A percentile compares a stretch with the other conserved stretches of the same genome.
Evolutionary conservation across 2,888 invertebrate species (phyloP).

Genomic region (Hemistola chrysoprasaria): DNA sequence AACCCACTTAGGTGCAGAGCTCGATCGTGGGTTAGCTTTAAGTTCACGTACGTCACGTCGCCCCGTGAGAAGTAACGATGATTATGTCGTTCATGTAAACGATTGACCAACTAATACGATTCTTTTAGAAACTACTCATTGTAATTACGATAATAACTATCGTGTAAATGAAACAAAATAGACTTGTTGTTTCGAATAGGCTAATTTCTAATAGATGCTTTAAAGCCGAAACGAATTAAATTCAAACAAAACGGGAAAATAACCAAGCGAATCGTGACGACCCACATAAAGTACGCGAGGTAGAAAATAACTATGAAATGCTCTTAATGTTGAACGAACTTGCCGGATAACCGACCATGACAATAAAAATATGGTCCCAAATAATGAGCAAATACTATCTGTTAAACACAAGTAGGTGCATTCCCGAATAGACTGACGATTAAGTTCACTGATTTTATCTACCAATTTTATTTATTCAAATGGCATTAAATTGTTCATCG

Average conservation of each 20-base stretch:
- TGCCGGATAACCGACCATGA: conserved; percentile 42
- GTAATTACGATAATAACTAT: too few species aligned
- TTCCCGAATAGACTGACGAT: conserved; percentile 6
- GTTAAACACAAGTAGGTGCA: conserved; percentile 11
- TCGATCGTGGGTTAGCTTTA: conserved; percentile 62
- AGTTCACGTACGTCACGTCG: conserved; percentile 59
- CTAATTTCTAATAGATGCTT: conserved; percentile 17
- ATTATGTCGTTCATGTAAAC: conserved; percentile 38
- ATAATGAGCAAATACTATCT: conserved; percentile 32
- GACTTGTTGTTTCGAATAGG: conserved; percentile 22
- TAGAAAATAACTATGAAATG: conserved; percentile 57
- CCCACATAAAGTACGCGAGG: conserved; percentile 53
- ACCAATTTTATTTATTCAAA: conserved; percentile 21
- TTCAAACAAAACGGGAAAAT: conserved; percentile 47
- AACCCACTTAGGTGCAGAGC: conserved; percentile 63
- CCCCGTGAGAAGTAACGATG: conserved; percentile 56
- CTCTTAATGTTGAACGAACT: conserved; percentile 49
- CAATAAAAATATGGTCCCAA: conserved; percentile 43
- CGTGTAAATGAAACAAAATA: background rate
- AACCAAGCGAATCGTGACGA: conserved; percentile 64
- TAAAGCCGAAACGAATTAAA: conserved; percentile 31
- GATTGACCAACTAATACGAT: conserved; percentile 40
- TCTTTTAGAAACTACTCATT: too few species aligned
- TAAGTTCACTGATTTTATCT: conserved; percentile 10
- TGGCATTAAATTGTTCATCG: conserved; percentile 21